These are phyloP conservation scores for Archaeoteleia sp. DNA, from an alignment of 2,888 invertebrate genomes.

Conservation along the genomic window DNA sequence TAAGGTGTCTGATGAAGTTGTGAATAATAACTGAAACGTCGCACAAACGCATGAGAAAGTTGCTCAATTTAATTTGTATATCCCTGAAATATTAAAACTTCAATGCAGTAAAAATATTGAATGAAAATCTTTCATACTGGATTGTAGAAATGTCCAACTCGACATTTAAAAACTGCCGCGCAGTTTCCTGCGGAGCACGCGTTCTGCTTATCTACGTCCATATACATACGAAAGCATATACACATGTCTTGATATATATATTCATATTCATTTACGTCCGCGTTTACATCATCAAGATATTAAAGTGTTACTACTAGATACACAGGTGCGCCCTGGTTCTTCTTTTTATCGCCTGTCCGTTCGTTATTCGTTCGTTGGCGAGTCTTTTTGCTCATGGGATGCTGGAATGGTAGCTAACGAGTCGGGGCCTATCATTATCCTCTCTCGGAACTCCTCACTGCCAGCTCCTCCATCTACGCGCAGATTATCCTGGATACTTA, in stretches of 20 bases:
- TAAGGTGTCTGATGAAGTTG: constrained; percentile 34
- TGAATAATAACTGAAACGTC: constrained; percentile 22
- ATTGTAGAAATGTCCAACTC: constrained; percentile 24
- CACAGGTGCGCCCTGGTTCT: constrained; percentile 72
- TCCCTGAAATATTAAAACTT: constrained; percentile 23
- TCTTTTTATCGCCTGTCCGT: constrained; percentile 58
- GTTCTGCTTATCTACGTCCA: constrained; percentile 14
- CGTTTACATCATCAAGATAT: constrained; percentile 73
- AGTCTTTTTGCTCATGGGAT: constrained; percentile 63
- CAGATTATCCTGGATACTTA: constrained; percentile 70
- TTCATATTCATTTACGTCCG: constrained; percentile 72
- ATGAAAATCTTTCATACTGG: constrained; percentile 20
- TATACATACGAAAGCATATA: background rate
- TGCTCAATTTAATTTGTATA: too few relatives aligned
- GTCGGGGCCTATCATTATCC: constrained; percentile 72
- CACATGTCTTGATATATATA: constrained; percentile 42
- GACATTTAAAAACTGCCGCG: constrained; percentile 57
- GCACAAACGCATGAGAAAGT: constrained; percentile 5
- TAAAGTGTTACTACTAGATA: constrained; percentile 70
- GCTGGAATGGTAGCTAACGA: constrained; percentile 69
- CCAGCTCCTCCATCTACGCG: constrained; percentile 61
- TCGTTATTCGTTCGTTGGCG: constrained; percentile 45
- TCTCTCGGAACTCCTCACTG: constrained; percentile 60
- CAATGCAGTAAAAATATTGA: constrained; percentile 31
- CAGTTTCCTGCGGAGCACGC: constrained; percentile 69